These are phyloP conservation scores for Phylloscopus whistleri DNA, from an alignment of 2,113 vertebrate species.

Conservation along the genomic window DNA sequence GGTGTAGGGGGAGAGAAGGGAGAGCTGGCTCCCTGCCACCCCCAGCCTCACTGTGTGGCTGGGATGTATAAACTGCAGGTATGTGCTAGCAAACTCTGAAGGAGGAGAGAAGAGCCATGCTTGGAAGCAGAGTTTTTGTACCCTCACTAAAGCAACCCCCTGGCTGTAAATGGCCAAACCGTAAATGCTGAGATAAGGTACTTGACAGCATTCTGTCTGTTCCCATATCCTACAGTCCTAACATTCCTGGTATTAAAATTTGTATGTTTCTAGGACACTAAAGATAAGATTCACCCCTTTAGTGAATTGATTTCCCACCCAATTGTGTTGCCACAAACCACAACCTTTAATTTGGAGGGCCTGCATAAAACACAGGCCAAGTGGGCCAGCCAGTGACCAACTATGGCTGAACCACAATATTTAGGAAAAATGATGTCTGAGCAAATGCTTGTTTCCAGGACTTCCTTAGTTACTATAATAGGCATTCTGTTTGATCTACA, in stretches of 20 bases:
- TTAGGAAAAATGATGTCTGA: rapidly evolving
- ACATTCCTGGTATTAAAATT: neutral
- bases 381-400: neutral
- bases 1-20: neutral
- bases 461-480: neutral
- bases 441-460: neutral
- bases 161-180: rapidly evolving
- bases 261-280: neutral
- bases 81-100: neutral
- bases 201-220: neutral
- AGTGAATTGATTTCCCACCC: neutral
- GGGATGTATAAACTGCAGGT: rapidly evolving
- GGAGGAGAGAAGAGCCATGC: neutral
- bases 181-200: neutral
- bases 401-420: neutral
- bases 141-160: neutral
- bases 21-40: neutral
- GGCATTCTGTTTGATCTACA: neutral
- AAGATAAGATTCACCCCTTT: neutral
- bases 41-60: neutral
- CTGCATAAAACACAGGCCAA: neutral
- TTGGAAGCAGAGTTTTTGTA: neutral
- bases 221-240: neutral
- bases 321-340: neutral
- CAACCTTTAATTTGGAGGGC: neutral